Evolutionary conservation across 2,797 vertebrate genomes (phyloP).

Genomic region (Ambastaia sidthimunki): DNA sequence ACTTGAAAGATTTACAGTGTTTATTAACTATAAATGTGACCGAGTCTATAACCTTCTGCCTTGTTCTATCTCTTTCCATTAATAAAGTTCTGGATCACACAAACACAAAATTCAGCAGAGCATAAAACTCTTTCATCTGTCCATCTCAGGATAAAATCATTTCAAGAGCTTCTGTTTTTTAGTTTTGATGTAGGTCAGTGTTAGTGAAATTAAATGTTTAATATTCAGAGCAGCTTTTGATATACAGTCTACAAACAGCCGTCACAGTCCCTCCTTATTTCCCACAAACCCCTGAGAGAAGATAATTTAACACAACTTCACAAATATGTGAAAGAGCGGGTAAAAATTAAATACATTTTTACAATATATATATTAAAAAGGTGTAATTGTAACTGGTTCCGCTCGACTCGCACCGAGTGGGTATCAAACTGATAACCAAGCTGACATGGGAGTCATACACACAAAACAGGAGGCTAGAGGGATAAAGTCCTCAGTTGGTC

Average conservation of each 20-base stretch:
- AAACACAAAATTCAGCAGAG: slow-evolving; percentile 32
- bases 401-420: background rate
- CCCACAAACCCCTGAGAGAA: slow-evolving; percentile 22
- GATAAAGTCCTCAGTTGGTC: background rate
- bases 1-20: slow-evolving; percentile 1
- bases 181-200: slow-evolving; percentile 32
- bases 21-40: background rate
- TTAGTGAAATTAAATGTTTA: slow-evolving; percentile 42
- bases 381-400: slow-evolving; percentile 1
- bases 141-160: slow-evolving; percentile 62
- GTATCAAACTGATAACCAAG: background rate
- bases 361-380: slow-evolving; percentile 23
- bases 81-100: slow-evolving; percentile 37
- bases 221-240: slow-evolving; percentile 31
- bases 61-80: slow-evolving; percentile 24
- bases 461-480: background rate
- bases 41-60: slow-evolving; percentile 1
- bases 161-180: slow-evolving; percentile 69
- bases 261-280: background rate
- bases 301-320: slow-evolving; percentile 23
- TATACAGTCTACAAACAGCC: slow-evolving; percentile 13
- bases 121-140: slow-evolving; percentile 56
- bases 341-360: slow-evolving; percentile 40
- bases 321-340: slow-evolving; percentile 21
- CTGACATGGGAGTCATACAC: background rate